A percentile compares a stretch with the other conserved stretches of the same genome.
These are phyloP conservation scores for Eumeta japonica DNA, from an alignment of 1,140 invertebrate species.

Conservation along the genomic window DNA sequence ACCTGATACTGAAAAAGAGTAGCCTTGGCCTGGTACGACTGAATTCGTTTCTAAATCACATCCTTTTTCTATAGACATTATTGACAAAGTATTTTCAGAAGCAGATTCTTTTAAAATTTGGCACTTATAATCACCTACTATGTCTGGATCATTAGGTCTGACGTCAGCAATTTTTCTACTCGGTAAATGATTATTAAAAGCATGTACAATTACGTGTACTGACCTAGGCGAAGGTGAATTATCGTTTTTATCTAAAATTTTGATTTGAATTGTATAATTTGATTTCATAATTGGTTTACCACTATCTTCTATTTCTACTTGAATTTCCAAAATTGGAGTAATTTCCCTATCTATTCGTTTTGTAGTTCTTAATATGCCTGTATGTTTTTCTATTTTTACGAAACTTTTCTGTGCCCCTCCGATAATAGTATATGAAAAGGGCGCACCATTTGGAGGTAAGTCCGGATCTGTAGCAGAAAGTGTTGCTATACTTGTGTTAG, in stretches of 20 bases:
- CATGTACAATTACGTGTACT: constrained; percentile 77
- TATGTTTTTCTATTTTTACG: constrained; percentile 75
- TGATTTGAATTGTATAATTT: constrained; percentile 73
- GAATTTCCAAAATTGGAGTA: constrained; percentile 70
- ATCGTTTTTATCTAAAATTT: constrained; percentile 88
- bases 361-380: constrained; percentile 77
- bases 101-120: constrained; percentile 66
- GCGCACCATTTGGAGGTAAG: constrained; percentile 86
- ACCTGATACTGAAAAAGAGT: constrained; percentile 77
- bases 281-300: constrained; percentile 80
- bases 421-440: constrained; percentile 80
- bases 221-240: constrained; percentile 82
- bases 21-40: constrained; percentile 67
- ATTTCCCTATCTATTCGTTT: constrained; percentile 79
- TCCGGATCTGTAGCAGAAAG: constrained; percentile 85
- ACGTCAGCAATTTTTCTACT: constrained; percentile 85
- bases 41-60: constrained; percentile 77
- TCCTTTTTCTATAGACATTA: constrained; percentile 71
- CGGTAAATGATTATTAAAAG: constrained; percentile 71
- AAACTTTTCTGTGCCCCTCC: constrained; percentile 75
- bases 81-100: constrained; percentile 49
- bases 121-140: constrained; percentile 84
- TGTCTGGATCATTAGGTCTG: constrained; percentile 87
- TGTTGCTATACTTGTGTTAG: constrained; percentile 80
- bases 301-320: constrained; percentile 86